Base-by-base conservation (phyloP, 2,113 vertebrate species). In the Pyrgilauda ruficollis region DNA sequence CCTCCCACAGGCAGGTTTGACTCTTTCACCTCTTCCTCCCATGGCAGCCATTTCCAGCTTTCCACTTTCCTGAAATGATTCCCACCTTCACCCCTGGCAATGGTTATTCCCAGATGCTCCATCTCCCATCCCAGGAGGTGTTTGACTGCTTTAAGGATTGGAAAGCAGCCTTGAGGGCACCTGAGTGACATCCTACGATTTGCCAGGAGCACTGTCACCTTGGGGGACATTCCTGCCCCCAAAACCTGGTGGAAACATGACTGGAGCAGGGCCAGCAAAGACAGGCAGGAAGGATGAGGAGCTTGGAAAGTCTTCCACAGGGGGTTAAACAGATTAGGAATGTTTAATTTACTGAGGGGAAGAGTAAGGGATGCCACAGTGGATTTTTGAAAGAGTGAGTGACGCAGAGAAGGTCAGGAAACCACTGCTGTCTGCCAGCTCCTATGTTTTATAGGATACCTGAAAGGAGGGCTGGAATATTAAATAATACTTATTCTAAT, bases 371-470 rank as follows among this genome's bases (percentile, higher is more conserved):
- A 28, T 74, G 53, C 15, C 37, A 47, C 5, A 3, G 10, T 68
- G 24, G 16, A 24, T 30, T 82, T 87, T 39, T 52, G 62, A 59
- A 43, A 55, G 3, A 55, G 43, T 12, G 49, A 75, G 39, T 11
- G 35, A 14, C 63, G 67, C 5, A 19, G 47, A 85, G 59, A 82
- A 85, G 44, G n/a, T 66, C 6, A 10, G 16, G 69, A 87, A 67
- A 16, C 17, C 9, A 8, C 41, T 30, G 49, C 59, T 52, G 3
- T 37, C 35, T 73, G 30, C 58, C 75, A 76, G 30, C 24, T 61
- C 4, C 0, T 43, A 0, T 33, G 4, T 73, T 68, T 80, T 52
- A 72, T 3, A 24, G 24, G 33, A 63, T 13, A 15, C 15, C 11
- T 31, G n/a, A 31, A 43, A 58, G 37, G 9, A 90, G 23, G 35